Conservation (phyloP, 2,113 vertebrate species). For the Scatophagus argus region DNA sequence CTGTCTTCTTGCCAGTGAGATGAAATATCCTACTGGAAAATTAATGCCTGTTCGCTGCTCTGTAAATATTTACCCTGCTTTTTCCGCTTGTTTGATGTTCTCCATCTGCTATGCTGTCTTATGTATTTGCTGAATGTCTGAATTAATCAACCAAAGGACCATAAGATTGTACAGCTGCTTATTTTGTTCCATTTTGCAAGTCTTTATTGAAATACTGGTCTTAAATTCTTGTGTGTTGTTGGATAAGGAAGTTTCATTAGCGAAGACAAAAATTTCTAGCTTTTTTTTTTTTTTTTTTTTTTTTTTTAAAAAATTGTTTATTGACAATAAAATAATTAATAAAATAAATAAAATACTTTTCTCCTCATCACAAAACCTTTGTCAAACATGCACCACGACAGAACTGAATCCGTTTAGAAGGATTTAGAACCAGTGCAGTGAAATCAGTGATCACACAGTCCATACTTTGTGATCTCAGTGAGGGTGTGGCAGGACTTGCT, state of each 20-base stretch:
- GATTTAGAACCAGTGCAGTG: too few relatives aligned
- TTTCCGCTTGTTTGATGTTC: constrained; percentile 13
- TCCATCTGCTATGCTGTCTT: neutral
- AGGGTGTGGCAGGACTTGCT: neutral
- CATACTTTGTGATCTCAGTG: too few relatives aligned
- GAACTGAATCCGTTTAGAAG: too few relatives aligned
- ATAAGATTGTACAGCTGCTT: neutral
- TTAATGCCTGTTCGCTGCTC: neutral
- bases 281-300: neutral
- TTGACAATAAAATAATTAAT: too few relatives aligned
- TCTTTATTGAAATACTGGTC: neutral
- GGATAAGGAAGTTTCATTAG: neutral
- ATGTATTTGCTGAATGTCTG: neutral
- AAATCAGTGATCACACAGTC: too few relatives aligned
- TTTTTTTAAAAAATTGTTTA: too few relatives aligned
- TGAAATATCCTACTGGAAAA: constrained; percentile 29
- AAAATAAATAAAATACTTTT: too few relatives aligned
- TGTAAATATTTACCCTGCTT: neutral
- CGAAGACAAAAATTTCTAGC: neutral
- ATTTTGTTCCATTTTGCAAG: neutral
- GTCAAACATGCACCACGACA: too few relatives aligned
- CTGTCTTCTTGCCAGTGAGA: constrained; percentile 19
- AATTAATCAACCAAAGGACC: neutral
- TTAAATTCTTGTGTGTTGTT: neutral
- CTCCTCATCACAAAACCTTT: too few relatives aligned